Conservation (phyloP, 2,888 invertebrate species). For the Pardosa pseudoannulata region DNA sequence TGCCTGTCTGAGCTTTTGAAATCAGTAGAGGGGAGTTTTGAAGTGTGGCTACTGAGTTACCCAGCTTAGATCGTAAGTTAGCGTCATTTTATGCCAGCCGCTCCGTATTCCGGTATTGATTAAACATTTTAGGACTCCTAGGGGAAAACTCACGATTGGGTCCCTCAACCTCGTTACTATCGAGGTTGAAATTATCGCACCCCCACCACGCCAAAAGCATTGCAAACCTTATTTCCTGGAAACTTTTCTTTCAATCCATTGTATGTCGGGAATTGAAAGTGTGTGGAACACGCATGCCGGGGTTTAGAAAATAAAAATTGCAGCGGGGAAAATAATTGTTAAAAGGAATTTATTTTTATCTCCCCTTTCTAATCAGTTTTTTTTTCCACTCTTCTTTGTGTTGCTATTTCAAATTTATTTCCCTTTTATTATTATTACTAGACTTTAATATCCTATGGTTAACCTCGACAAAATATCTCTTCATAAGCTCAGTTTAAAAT, state of each 20-base stretch:
- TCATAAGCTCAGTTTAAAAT: too few species aligned
- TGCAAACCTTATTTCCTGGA: not conserved
- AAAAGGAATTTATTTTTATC: too few species aligned
- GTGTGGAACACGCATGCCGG: too few species aligned
- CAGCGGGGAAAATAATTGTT: too few species aligned
- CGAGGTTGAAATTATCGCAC: not conserved
- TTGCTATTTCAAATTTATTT: too few species aligned
- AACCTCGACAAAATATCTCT: too few species aligned
- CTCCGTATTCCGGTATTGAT: conserved; percentile 16
- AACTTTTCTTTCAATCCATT: not conserved
- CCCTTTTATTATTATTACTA: too few species aligned
- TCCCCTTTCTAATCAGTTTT: too few species aligned
- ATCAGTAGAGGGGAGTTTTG: not conserved
- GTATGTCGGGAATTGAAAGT: too few species aligned
- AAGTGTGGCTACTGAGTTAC: not conserved
- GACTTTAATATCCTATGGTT: too few species aligned
- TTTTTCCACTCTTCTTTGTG: too few species aligned
- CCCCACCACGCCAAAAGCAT: not conserved
- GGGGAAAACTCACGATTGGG: not conserved
- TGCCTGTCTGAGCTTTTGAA: not conserved
- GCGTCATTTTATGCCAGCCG: not conserved
- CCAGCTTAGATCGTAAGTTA: not conserved
- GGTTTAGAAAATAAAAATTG: too few species aligned
- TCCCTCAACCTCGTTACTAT: conserved; percentile 2
- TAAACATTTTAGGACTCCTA: conserved; percentile 21